These are phyloP conservation scores for Chelidonichthys spinosus DNA, from an alignment of 2,797 vertebrate species.

Conservation along the genomic window DNA sequence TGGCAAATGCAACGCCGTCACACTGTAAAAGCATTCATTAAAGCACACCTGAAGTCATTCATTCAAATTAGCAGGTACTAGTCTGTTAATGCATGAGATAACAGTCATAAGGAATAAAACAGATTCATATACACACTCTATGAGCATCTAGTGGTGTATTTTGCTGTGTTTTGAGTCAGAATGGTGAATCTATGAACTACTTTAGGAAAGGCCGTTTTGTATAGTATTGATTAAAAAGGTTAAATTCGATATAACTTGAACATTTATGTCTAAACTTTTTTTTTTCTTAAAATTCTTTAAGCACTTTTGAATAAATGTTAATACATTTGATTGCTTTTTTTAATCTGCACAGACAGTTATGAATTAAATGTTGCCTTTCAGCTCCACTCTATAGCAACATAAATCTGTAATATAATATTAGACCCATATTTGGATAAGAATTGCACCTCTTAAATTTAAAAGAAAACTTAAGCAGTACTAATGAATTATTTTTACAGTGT, in stretches of 20 bases:
- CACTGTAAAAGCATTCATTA: conserved; percentile 59
- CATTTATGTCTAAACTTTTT: neutral
- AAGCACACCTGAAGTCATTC: neutral
- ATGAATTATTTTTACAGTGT: conserved; percentile 63
- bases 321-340: neutral
- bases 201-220: neutral
- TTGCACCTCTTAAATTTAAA: neutral
- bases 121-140: neutral
- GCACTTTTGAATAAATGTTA: too few relatives aligned
- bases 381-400: neutral
- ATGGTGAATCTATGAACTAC: neutral
- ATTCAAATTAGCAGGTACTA: neutral
- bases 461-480: conserved; percentile 1
- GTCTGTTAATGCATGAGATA: neutral
- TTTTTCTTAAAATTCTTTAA: neutral
- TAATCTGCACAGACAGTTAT: neutral
- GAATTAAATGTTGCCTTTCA: neutral
- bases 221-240: neutral
- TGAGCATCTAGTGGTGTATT: neutral
- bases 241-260: neutral
- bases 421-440: conserved; percentile 8
- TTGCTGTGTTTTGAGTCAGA: neutral
- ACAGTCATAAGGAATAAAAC: neutral
- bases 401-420: neutral
- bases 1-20: conserved; percentile 67